Base-by-base conservation (phyloP, 2,888 invertebrate species). In the Clusia tigrina region DNA sequence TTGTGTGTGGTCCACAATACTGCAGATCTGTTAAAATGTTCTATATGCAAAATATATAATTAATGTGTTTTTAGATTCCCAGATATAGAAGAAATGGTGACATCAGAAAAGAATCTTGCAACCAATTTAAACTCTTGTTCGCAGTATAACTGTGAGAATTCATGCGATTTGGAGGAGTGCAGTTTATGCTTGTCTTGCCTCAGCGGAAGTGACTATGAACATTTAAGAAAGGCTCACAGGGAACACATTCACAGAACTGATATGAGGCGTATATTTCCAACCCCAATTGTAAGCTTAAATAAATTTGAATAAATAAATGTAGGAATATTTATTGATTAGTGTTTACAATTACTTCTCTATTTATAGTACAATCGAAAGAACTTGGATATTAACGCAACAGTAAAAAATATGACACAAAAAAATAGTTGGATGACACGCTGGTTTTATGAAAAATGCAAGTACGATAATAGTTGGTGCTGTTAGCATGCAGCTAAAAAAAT, bases 381-480 rank as follows among this genome's bases (percentile, higher is more conserved):
- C 2, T 81, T 84, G 22, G 77, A 84, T 65, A 63, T 80, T 55
- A 72, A 78, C 18, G 80, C 83, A 68, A 75, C 85, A 69, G 74
- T 88, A 17, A 86, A 86, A 59, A 83, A 87, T 25, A 86, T 92
- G 64, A 88, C 89, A 3, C 81, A 86, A 51, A 87, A 85, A 67
- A 96, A 96, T 83, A 88, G 89, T 78, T 84, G 94, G 66, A 89
- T 95, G 79, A 86, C 89, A 56, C 83, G 89, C 65, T 98, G 97
- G 97, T 95, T 92, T 81, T 88, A 91, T 82, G 94, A 92, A 55
- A 97, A 96, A 85, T 98, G 97, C 79, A 85, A 89, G 69, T 84
- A 88, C 65, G 95, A 97, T 76, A 70, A 82, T 2, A 87, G 89
- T 26, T 97, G 95, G 94, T 97, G 97, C 53, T 63, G 22, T 60